These are phyloP conservation scores for Diadegma fenestrale DNA, from an alignment of 2,888 invertebrate species.

Conservation along the genomic window DNA sequence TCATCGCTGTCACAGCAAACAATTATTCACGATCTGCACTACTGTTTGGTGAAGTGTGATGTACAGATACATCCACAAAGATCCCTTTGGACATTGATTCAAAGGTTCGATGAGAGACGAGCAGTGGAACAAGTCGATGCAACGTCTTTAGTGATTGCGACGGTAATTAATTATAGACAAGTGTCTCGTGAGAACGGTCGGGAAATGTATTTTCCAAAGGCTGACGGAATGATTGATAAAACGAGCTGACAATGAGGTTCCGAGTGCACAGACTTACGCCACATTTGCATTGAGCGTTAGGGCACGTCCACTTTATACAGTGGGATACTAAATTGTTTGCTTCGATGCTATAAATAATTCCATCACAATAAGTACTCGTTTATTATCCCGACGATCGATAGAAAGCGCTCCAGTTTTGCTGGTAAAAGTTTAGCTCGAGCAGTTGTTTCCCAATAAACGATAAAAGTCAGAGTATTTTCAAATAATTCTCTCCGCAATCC, in stretches of 20 bases:
- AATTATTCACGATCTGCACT: neutral
- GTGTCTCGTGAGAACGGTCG: conserved; percentile 19
- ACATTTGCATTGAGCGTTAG: neutral
- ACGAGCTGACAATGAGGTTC: conserved; percentile 6
- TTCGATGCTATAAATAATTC: conserved; percentile 54
- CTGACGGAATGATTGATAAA: conserved; percentile 62
- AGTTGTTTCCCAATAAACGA: neutral
- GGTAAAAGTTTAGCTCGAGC: neutral
- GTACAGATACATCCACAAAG: neutral
- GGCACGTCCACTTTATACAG: neutral
- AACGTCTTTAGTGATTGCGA: neutral
- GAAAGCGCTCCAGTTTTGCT: neutral
- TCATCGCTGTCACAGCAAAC: neutral
- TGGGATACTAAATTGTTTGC: conserved; percentile 48
- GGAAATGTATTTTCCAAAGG: conserved; percentile 29
- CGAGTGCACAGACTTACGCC: neutral
- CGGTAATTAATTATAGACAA: neutral
- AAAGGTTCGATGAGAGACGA: neutral
- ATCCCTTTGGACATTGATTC: neutral
- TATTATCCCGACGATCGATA: conserved; percentile 25
- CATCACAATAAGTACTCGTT: conserved; percentile 30
- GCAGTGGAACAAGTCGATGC: conserved; percentile 3
- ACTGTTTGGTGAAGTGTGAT: neutral
- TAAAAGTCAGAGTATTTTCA: neutral
- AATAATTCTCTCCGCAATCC: neutral